These are phyloP conservation scores for Gonioctena quinquepunctata DNA, from an alignment of 1,140 invertebrate genomes.

Conservation along the genomic window DNA sequence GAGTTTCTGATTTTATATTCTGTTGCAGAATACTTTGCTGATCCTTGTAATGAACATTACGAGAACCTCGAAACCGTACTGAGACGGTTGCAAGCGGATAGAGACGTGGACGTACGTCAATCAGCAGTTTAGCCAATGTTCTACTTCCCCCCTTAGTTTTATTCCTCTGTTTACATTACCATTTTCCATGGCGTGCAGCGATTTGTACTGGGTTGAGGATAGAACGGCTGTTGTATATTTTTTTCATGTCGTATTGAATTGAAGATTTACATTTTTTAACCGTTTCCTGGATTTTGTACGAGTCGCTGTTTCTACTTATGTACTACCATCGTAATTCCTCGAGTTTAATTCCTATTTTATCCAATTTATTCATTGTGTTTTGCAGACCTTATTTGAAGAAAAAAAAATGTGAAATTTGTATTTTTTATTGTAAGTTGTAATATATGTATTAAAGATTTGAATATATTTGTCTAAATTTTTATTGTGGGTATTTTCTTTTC, in stretches of 20 bases:
- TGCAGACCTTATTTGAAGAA: neutral
- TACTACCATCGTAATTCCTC: constrained; percentile 2
- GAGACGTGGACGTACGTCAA: constrained; percentile 51
- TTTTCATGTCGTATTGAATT: neutral
- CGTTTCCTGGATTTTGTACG: neutral
- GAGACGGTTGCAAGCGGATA: constrained; percentile 49
- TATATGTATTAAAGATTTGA: constrained; percentile 10
- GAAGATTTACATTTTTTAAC: neutral
- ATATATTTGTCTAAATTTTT: neutral
- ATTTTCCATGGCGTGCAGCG: neutral
- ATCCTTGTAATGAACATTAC: constrained; percentile 45
- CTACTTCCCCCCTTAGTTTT: neutral
- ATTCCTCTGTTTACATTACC: constrained; percentile 6
- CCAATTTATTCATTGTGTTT: neutral
- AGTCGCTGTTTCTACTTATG: neutral
- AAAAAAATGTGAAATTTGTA: neutral
- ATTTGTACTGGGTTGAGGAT: neutral
- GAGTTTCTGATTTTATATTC: neutral
- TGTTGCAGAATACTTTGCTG: constrained; percentile 49
- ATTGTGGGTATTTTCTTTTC: neutral
- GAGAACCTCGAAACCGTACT: constrained; percentile 44
- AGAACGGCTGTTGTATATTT: neutral
- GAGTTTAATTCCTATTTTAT: constrained; percentile 9
- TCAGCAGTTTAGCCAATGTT: constrained; percentile 28
- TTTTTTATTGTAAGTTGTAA: constrained; percentile 13